A percentile compares a stretch with the other conserved stretches of the same genome.
These are phyloP conservation scores for Nephrotoma guestfalica DNA, from an alignment of 2,888 invertebrate species.

Conservation along the genomic window DNA sequence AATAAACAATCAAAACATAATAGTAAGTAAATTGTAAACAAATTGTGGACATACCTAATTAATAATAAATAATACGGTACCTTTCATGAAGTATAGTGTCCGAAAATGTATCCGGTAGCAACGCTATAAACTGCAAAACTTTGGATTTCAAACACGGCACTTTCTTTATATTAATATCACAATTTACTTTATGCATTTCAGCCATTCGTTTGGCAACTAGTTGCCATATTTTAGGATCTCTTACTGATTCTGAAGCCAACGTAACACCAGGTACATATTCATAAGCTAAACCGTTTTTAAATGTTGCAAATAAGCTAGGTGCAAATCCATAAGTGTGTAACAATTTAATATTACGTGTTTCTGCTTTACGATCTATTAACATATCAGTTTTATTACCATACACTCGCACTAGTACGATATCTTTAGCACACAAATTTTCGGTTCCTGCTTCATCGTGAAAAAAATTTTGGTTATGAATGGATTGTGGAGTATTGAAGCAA, in stretches of 20 bases:
- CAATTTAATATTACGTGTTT: constrained; percentile 47
- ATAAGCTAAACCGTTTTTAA: constrained; percentile 88
- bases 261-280: constrained; percentile 72
- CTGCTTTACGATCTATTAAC: constrained; percentile 76
- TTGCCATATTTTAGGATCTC: constrained; percentile 48
- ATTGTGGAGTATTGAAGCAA: constrained; percentile 38
- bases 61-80: constrained; percentile 32
- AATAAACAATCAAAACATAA: too few species aligned
- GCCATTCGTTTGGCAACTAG: constrained; percentile 73
- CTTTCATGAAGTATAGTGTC: constrained; percentile 52
- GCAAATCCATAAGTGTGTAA: constrained; percentile 64
- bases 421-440: constrained; percentile 20
- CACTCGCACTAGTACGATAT: constrained; percentile 72
- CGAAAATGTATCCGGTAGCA: constrained; percentile 56
- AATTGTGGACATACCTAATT: not conserved
- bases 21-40: too few species aligned
- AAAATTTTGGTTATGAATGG: constrained; percentile 5
- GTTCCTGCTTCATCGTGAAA: constrained; percentile 6
- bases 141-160: constrained; percentile 65
- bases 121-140: constrained; percentile 52
- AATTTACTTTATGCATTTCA: constrained; percentile 54
- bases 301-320: constrained; percentile 76
- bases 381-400: constrained; percentile 90
- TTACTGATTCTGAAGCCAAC: constrained; percentile 49
- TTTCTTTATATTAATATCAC: constrained; percentile 25